phyloP scores from a whole-genome alignment of 2,888 invertebrate genomes.

The Fissipunctia ypsillon region DNA sequence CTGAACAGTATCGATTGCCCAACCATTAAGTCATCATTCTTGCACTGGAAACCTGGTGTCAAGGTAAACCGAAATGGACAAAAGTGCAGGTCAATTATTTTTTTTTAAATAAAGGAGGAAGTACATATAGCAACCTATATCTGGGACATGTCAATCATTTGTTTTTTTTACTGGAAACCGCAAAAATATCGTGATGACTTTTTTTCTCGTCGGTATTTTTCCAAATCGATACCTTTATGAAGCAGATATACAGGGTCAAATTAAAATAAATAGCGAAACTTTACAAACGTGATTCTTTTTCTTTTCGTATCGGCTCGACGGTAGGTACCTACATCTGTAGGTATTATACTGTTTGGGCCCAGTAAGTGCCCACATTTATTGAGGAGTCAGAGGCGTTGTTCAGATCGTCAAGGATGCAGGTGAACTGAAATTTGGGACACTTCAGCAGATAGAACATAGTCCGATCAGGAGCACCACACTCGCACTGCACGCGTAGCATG shows the following conservation, averaged over 20 bases:
- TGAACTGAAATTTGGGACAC: too few relatives aligned
- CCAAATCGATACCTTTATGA: background rate
- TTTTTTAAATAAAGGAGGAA: slow-evolving; percentile 1
- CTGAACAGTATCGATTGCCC: background rate
- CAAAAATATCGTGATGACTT: background rate
- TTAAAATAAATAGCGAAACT: background rate
- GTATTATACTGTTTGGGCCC: too few relatives aligned
- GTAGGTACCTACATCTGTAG: too few relatives aligned
- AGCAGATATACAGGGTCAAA: background rate
- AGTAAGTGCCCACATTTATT: too few relatives aligned
- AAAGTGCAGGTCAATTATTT: slow-evolving; percentile 18
- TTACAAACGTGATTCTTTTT: background rate
- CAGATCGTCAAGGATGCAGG: too few relatives aligned
- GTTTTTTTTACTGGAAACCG: background rate
- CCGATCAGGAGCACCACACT: too few relatives aligned
- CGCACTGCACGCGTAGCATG: too few relatives aligned
- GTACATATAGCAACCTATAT: background rate
- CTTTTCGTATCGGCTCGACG: too few relatives aligned
- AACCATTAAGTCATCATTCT: slow-evolving; percentile 14
- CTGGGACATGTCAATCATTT: slow-evolving; percentile 23
- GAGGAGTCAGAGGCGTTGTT: too few relatives aligned
- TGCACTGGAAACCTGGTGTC: slow-evolving; percentile 14
- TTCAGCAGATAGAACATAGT: too few relatives aligned
- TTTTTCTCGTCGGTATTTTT: background rate
- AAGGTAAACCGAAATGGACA: slow-evolving; percentile 21